phyloP scores from a whole-genome alignment of 2,888 invertebrate species.

The Lymantria dispar region DNA sequence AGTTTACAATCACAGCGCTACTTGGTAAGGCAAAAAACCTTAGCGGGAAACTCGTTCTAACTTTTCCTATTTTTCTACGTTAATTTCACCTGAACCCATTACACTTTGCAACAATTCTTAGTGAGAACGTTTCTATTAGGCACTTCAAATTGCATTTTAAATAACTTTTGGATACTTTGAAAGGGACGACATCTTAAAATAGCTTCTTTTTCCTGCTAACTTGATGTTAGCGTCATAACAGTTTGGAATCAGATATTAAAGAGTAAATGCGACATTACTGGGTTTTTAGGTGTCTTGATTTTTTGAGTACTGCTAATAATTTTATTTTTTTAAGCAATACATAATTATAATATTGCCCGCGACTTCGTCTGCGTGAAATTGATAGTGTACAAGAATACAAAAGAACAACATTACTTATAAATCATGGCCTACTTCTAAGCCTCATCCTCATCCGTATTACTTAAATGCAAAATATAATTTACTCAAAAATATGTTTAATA shows the following conservation, averaged over 20 bases:
- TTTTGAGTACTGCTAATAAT: too few relatives aligned
- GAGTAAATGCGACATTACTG: background rate
- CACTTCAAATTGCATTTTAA: slow-evolving; percentile 77
- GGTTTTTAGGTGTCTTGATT: too few relatives aligned
- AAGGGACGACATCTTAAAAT: slow-evolving; percentile 27
- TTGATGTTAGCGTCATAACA: slow-evolving; percentile 12
- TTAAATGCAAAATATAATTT: too few relatives aligned
- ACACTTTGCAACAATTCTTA: slow-evolving; percentile 80
- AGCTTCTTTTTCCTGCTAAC: slow-evolving; percentile 15
- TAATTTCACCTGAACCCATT: slow-evolving; percentile 81
- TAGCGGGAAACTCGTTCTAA: slow-evolving; percentile 77
- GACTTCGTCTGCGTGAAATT: too few relatives aligned
- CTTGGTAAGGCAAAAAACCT: slow-evolving; percentile 72
- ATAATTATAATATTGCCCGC: too few relatives aligned
- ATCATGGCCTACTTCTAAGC: too few relatives aligned
- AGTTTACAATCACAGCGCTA: slow-evolving; percentile 81
- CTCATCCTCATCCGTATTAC: too few relatives aligned
- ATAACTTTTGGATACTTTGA: slow-evolving; percentile 58
- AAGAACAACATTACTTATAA: too few relatives aligned
- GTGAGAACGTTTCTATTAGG: slow-evolving; percentile 73
- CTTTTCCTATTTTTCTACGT: slow-evolving; percentile 83
- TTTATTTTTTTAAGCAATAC: too few relatives aligned
- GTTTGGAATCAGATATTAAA: slow-evolving; percentile 8
- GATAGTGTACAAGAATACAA: too few relatives aligned
- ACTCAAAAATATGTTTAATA: too few relatives aligned